phyloP scores from a whole-genome alignment of 2,113 vertebrate genomes.

The Macroglossus sobrinus region DNA sequence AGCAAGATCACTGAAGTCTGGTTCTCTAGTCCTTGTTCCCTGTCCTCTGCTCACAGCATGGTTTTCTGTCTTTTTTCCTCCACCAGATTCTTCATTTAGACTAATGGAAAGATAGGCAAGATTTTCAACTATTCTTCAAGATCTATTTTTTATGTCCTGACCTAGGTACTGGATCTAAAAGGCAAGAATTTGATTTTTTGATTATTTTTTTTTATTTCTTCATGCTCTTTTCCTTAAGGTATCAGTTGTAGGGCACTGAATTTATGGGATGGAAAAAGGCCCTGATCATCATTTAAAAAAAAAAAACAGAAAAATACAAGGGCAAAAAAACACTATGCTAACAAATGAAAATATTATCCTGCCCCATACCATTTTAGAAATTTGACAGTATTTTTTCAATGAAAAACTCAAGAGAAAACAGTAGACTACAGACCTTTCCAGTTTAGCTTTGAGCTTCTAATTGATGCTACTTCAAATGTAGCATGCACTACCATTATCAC shows the following conservation, averaged over 20 bases:
- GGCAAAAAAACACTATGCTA: not conserved
- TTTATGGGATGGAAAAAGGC: not conserved
- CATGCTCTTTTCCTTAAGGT: not conserved
- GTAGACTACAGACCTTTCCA: not conserved
- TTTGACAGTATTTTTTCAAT: not conserved
- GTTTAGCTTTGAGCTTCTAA: not conserved
- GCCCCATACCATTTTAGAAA: not conserved
- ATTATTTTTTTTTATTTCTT: not conserved
- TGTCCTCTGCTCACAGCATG: not conserved
- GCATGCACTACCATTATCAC: not conserved
- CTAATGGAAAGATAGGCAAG: not conserved
- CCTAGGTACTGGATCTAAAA: not conserved
- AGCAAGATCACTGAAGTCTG: not conserved
- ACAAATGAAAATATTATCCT: not conserved
- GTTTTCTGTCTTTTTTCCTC: not conserved
- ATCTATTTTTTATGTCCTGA: not conserved
- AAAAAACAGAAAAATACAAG: not conserved
- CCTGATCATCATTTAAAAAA: not conserved
- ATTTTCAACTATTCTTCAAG: not conserved
- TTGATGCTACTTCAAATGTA: not conserved
- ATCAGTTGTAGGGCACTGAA: not conserved
- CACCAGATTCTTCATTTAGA: not conserved
- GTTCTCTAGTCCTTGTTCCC: not conserved
- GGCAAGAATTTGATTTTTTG: not conserved
- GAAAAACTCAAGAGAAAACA: not conserved